Evolutionary conservation across 2,113 vertebrate species (phyloP).

Genomic region (Neodon shergylaensis): DNA sequence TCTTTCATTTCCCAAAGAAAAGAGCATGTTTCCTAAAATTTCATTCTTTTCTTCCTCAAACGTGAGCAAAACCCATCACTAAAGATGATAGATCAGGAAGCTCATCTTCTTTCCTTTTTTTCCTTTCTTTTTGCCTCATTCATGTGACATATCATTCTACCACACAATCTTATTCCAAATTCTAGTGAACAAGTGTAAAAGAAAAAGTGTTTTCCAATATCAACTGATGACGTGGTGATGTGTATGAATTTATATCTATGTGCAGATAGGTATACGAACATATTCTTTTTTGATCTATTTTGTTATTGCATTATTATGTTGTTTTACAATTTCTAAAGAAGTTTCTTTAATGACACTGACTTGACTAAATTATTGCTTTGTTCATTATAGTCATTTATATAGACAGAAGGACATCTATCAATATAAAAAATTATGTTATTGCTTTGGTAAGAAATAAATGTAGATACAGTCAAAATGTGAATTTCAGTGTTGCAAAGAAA

Average conservation of each 20-base stretch:
- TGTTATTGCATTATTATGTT: not conserved
- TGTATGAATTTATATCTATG: fast-evolving
- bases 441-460: not conserved
- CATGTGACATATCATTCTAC: not conserved
- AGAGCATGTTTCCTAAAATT: not conserved
- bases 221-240: not conserved
- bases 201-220: not conserved
- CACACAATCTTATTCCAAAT: not conserved
- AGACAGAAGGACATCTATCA: not conserved
- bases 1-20: not conserved
- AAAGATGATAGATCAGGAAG: not conserved
- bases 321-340: not conserved
- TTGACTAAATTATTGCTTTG: slow-evolving; percentile 6
- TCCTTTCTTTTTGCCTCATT: not conserved
- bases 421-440: not conserved
- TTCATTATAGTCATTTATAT: not conserved
- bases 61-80: not conserved
- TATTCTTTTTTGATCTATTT: not conserved
- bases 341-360: not conserved
- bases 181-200: not conserved
- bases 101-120: no score
- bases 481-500: not conserved
- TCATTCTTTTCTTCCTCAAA: not conserved
- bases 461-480: not conserved
- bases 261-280: not conserved